Percentiles rank a stretch among this genome's conserved stretches.
Conservation (phyloP, 2,888 invertebrate genomes). For the Xanthorhoe designata region DNA sequence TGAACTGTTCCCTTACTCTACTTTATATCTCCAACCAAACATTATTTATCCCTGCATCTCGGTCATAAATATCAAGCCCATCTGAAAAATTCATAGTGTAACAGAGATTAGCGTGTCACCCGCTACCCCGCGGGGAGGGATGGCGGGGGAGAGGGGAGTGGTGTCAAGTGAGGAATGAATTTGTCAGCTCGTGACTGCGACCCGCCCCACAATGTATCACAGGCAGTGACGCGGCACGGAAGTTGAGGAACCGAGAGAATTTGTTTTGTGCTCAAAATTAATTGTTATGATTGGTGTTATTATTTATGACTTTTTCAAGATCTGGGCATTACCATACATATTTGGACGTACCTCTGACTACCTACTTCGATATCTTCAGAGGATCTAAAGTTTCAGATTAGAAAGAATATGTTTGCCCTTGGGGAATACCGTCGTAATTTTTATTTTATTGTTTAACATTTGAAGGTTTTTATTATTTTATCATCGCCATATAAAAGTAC, state of each 20-base stretch:
- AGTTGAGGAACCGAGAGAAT: slow-evolving; percentile 27
- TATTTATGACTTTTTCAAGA: too few relatives aligned
- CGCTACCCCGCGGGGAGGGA: slow-evolving; percentile 24
- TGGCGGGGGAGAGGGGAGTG: slow-evolving; percentile 15
- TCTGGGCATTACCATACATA: too few relatives aligned
- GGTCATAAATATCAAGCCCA: slow-evolving; percentile 8
- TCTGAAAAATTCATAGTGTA: slow-evolving; percentile 74
- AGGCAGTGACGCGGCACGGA: slow-evolving; percentile 42
- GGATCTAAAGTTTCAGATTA: too few relatives aligned
- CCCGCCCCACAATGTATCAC: slow-evolving; percentile 68
- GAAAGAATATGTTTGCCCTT: too few relatives aligned
- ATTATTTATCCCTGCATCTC: not conserved
- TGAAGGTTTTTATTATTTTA: too few relatives aligned
- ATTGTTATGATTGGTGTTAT: too few relatives aligned
- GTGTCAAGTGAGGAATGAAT: slow-evolving; percentile 37
- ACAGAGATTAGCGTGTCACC: slow-evolving; percentile 56
- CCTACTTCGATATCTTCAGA: too few relatives aligned
- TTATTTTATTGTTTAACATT: too few relatives aligned
- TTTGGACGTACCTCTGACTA: too few relatives aligned
- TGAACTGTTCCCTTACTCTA: too few relatives aligned
- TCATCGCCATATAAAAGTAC: too few relatives aligned
- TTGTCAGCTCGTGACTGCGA: slow-evolving; percentile 61
- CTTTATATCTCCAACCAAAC: not conserved
- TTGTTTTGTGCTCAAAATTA: not conserved
- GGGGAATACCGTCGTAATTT: too few relatives aligned